These are phyloP conservation scores for Eubucco bourcierii DNA, from an alignment of 2,113 vertebrate genomes.

Conservation along the genomic window DNA sequence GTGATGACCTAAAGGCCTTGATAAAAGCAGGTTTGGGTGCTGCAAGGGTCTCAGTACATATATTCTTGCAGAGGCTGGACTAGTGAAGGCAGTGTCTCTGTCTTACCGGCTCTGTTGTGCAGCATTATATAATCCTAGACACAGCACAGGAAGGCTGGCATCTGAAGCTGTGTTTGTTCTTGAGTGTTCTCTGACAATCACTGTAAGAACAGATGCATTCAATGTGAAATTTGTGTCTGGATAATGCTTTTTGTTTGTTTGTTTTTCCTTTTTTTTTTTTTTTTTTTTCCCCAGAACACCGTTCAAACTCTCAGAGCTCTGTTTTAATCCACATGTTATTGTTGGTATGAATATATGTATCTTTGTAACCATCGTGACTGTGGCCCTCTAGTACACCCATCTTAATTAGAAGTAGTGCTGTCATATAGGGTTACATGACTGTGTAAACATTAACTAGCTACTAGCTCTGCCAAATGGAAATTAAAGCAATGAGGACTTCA, in stretches of 20 bases:
- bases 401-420: background rate
- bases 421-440: conserved; percentile 3
- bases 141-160: background rate
- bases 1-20: background rate
- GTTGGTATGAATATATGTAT: background rate
- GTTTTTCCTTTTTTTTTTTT: background rate
- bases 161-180: background rate
- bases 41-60: background rate
- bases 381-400: background rate
- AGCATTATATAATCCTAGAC: conserved; percentile 35
- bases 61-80: background rate
- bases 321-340: background rate
- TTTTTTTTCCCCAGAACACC: background rate
- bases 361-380: background rate
- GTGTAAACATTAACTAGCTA: conserved; percentile 43
- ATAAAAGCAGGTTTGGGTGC: background rate
- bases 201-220: background rate
- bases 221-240: background rate
- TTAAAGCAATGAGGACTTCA: background rate
- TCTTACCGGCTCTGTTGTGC: background rate
- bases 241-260: background rate
- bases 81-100: background rate
- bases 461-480: background rate
- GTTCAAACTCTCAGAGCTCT: fast-evolving
- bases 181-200: background rate